Evolutionary conservation across 1,140 invertebrate genomes (phyloP).

Genomic region (Drosophila takahashii): DNA sequence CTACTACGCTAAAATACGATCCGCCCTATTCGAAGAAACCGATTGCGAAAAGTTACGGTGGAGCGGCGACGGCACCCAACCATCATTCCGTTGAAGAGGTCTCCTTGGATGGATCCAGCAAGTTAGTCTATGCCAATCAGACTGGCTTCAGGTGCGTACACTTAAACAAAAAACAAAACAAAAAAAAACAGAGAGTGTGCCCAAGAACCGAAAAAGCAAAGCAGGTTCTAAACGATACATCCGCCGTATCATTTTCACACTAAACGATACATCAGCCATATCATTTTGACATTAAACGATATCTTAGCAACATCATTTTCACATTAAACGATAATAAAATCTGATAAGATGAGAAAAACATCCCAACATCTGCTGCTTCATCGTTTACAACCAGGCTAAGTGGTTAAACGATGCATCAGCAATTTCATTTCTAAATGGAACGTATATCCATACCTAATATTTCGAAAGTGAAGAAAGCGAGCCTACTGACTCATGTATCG

Average conservation of each 20-base stretch:
- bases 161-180: background rate
- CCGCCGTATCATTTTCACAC: background rate
- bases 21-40: constrained; percentile 93
- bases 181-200: background rate
- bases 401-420: no score
- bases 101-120: constrained; percentile 90
- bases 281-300: no score
- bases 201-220: background rate
- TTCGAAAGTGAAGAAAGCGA: no score
- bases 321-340: no score
- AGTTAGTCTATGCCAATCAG: constrained; percentile 92
- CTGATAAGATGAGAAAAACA: no score
- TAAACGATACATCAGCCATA: no score
- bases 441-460: no score
- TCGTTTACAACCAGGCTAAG: background rate
- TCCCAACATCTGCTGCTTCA: background rate
- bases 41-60: constrained; percentile 89
- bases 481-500: no score
- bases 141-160: constrained; percentile 91
- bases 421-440: no score
- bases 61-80: constrained; percentile 87
- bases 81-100: constrained; percentile 90
- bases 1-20: constrained; percentile 94
- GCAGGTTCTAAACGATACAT: background rate
- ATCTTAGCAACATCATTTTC: no score